phyloP scores from a whole-genome alignment of 2,888 invertebrate species.

The Sepiola atlantica region DNA sequence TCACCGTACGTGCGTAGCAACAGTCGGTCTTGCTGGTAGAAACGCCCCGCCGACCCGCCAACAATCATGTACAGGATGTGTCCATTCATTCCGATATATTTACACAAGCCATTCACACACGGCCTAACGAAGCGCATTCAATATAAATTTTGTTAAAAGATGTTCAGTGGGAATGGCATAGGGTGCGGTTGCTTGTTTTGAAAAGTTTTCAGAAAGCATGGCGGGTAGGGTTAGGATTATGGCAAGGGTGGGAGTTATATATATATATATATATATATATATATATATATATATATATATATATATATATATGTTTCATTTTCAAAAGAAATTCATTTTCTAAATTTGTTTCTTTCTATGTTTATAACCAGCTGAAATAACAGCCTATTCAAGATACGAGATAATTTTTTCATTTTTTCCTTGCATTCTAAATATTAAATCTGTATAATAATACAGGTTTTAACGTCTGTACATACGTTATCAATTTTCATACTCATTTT shows the following conservation, averaged over 20 bases:
- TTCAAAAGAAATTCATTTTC: not conserved
- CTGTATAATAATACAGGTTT: too few species aligned
- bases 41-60: not conserved
- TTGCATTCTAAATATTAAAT: too few species aligned
- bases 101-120: slow-evolving; percentile 20
- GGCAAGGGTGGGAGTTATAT: not conserved
- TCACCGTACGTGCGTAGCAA: not conserved
- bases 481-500: too few species aligned
- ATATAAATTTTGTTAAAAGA: not conserved
- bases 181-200: not conserved
- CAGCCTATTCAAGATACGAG: too few species aligned
- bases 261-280: too few species aligned
- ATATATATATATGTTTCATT: not conserved
- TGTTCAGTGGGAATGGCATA: not conserved
- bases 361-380: too few species aligned
- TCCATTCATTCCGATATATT: not conserved
- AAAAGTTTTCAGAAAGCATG: not conserved
- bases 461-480: too few species aligned
- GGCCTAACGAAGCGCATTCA: slow-evolving; percentile 19
- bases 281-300: too few species aligned
- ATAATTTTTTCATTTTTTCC: too few species aligned
- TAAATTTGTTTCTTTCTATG: not conserved
- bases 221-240: not conserved
- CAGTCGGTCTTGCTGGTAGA: not conserved
- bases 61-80: not conserved